Conservation (phyloP, 2,888 invertebrate genomes). For the Folsomia manolachei region DNA sequence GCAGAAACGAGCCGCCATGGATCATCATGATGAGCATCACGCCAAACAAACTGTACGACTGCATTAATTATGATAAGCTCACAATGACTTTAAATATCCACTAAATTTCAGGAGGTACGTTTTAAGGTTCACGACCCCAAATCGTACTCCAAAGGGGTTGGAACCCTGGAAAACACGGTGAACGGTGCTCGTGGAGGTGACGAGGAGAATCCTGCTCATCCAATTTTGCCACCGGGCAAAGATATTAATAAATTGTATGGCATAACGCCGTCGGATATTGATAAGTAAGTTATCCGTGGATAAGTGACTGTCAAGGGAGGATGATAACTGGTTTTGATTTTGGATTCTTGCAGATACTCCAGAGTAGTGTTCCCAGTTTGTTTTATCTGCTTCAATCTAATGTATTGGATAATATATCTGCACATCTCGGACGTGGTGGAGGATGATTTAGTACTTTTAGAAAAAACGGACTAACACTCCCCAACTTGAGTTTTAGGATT, state of each 20-base stretch:
- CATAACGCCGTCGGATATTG: constrained; percentile 95
- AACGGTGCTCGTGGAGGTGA: constrained; percentile 69
- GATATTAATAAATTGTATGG: constrained; percentile 74
- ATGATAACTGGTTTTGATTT: no score
- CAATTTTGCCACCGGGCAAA: constrained; percentile 80
- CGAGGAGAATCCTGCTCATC: constrained; percentile 56
- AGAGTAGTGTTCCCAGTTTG: constrained; percentile 97
- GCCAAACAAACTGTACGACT: constrained; percentile 50
- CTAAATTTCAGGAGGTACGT: constrained; percentile 78
- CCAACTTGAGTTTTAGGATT: no score
- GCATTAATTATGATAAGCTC: neutral
- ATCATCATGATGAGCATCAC: constrained; percentile 60
- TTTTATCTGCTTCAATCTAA: constrained; percentile 97
- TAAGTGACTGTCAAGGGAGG: neutral
- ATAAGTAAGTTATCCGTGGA: constrained; percentile 62
- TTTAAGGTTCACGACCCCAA: constrained; percentile 93
- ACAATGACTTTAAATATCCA: neutral
- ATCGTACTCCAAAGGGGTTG: constrained; percentile 82
- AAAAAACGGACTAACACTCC: constrained; percentile 55
- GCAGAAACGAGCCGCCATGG: constrained; percentile 77
- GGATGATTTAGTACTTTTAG: constrained; percentile 82
- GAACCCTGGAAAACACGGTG: constrained; percentile 85
- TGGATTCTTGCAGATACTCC: constrained; percentile 64
- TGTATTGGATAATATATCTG: constrained; percentile 96
- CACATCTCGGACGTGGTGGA: constrained; percentile 94